Evolutionary conservation across 2,113 vertebrate genomes (phyloP).

Genomic region (Alectura lathami): DNA sequence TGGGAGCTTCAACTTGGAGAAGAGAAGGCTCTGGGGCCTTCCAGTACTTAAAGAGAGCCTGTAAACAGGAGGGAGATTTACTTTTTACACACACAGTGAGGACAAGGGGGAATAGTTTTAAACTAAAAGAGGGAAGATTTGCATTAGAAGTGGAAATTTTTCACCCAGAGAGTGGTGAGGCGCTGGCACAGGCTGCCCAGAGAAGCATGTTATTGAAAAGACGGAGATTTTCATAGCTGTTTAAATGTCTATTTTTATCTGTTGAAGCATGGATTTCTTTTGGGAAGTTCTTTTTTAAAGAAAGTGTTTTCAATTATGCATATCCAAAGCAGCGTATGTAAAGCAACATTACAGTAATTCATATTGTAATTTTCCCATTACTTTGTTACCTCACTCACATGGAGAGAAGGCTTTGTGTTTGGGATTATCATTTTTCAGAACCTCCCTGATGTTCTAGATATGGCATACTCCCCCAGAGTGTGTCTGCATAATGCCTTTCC

Average conservation of each 20-base stretch:
- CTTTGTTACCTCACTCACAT: constrained; percentile 48
- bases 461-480: constrained; percentile 56
- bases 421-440: constrained; percentile 46
- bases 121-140: too few species aligned
- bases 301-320: constrained; percentile 22
- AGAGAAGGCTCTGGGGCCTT: too few species aligned
- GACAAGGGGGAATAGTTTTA: too few species aligned
- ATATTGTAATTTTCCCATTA: not conserved
- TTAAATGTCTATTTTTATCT: constrained; percentile 13
- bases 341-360: not conserved
- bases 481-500: constrained; percentile 52
- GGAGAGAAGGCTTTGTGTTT: constrained; percentile 54
- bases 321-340: constrained; percentile 52
- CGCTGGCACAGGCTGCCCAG: too few species aligned
- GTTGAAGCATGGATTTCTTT: constrained; percentile 20
- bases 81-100: too few species aligned
- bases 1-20: too few species aligned
- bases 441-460: constrained; percentile 70
- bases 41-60: too few species aligned
- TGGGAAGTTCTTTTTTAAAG: not conserved
- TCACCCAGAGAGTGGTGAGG: too few species aligned
- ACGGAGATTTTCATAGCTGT: not conserved
- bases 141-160: too few species aligned
- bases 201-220: not conserved
- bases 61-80: too few species aligned